phyloP scores from a whole-genome alignment of 2,797 vertebrate species.

The Acipenser transmontanus region DNA sequence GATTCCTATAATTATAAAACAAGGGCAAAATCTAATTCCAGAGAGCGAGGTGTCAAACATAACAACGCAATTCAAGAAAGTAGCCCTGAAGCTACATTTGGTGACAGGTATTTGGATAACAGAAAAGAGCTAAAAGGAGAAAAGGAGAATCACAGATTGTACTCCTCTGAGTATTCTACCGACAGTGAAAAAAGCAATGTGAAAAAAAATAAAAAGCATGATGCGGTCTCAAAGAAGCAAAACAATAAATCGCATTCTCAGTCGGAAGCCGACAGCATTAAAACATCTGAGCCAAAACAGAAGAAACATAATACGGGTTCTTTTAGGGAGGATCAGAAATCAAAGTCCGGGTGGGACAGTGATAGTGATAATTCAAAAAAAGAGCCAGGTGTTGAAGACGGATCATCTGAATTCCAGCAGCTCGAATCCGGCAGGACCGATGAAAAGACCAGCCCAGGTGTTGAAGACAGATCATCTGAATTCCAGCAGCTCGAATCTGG shows the following conservation, averaged over 20 bases:
- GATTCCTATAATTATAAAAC: slow-evolving; percentile 48
- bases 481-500: no score
- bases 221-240: slow-evolving; percentile 28
- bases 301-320: slow-evolving; percentile 26
- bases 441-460: slow-evolving; percentile 23
- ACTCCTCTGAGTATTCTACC: slow-evolving; percentile 51
- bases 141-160: slow-evolving; percentile 43
- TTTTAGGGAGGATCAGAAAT: slow-evolving; percentile 43
- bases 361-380: slow-evolving; percentile 54
- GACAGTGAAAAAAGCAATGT: slow-evolving; percentile 46
- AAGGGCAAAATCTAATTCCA: slow-evolving; percentile 37
- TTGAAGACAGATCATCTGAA: no score
- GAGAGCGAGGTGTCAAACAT: slow-evolving; percentile 47
- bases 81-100: slow-evolving; percentile 50
- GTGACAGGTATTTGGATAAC: slow-evolving; percentile 39
- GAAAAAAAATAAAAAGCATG: slow-evolving; percentile 13
- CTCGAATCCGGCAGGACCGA: slow-evolving; percentile 33
- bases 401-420: slow-evolving; percentile 36
- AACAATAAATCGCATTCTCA: slow-evolving; percentile 23
- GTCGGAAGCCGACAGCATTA: slow-evolving; percentile 31
- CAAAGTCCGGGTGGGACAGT: slow-evolving; percentile 55
- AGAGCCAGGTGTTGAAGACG: slow-evolving; percentile 27
- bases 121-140: slow-evolving; percentile 27
- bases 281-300: slow-evolving; percentile 37
- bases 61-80: slow-evolving; percentile 57